Percentiles rank a stretch among this genome's conserved stretches.
These are phyloP conservation scores for Clarias pachynema DNA, from an alignment of 2,797 vertebrate genomes.

Conservation along the genomic window DNA sequence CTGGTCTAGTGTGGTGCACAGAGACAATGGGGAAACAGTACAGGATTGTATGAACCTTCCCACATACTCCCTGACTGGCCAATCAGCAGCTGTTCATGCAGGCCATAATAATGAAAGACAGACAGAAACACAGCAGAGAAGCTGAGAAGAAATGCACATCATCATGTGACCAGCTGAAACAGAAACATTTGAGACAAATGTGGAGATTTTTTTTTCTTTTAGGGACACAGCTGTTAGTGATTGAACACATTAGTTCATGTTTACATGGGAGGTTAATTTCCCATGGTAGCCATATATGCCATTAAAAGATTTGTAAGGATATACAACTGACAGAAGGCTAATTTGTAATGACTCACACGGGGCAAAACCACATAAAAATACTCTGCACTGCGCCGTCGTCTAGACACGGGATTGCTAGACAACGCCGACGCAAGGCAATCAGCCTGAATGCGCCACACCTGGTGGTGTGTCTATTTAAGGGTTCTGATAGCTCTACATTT, in stretches of 20 bases:
- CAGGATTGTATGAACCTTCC: slow-evolving; percentile 58
- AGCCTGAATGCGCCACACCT: too few species aligned
- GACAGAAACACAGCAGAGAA: slow-evolving; percentile 61
- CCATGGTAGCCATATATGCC: not conserved
- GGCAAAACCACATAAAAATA: too few species aligned
- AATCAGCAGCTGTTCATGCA: slow-evolving; percentile 57
- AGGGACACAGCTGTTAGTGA: not conserved
- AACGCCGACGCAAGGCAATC: too few species aligned
- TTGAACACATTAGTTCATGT: not conserved
- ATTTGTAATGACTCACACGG: not conserved
- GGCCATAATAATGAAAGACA: slow-evolving; percentile 63
- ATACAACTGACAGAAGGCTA: not conserved
- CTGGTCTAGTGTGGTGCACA: not conserved
- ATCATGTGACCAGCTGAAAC: slow-evolving; percentile 52
- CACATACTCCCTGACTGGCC: slow-evolving; percentile 58
- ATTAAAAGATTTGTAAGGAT: not conserved
- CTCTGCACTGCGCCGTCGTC: too few species aligned
- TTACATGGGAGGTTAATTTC: not conserved
- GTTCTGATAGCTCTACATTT: too few species aligned
- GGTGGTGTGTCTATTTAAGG: too few species aligned
- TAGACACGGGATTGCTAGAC: too few species aligned
- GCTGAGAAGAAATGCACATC: slow-evolving; percentile 60
- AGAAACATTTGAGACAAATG: not conserved
- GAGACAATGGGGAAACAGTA: slow-evolving; percentile 27
- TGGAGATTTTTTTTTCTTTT: not conserved